Conservation (phyloP, 2,797 vertebrate genomes). For the Enoplosus armatus region DNA sequence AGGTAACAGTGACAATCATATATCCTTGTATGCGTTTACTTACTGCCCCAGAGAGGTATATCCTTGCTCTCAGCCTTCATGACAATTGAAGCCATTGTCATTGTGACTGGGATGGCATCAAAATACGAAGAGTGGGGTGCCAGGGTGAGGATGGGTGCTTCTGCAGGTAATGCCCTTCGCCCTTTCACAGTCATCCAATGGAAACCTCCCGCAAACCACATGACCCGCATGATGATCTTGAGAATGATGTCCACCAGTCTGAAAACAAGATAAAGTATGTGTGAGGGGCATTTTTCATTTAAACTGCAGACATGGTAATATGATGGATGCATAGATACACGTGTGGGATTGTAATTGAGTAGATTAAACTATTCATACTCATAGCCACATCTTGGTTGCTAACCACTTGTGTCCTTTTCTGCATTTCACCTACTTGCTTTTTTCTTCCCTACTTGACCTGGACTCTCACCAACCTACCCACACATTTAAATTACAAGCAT, state of each 20-base stretch:
- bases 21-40: constrained; percentile 78
- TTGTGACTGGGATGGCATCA: constrained; percentile 97
- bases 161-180: constrained; percentile 88
- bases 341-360: not conserved
- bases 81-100: constrained; percentile 98
- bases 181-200: constrained; percentile 97
- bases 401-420: not conserved
- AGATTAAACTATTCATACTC: not conserved
- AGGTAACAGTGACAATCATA: not conserved
- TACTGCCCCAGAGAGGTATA: constrained; percentile 99
- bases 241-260: constrained; percentile 92
- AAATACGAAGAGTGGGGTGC: constrained; percentile 99
- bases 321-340: not conserved
- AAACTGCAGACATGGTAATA: not conserved
- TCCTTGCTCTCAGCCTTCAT: constrained; percentile 99
- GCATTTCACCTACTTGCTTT: not conserved
- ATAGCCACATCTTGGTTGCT: not conserved
- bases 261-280: constrained; percentile 44
- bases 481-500: not conserved
- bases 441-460: not conserved
- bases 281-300: constrained; percentile 10
- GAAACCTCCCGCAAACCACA: constrained; percentile 99
- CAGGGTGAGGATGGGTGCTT: constrained; percentile 94
- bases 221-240: constrained; percentile 94
- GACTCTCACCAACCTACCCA: not conserved